Conservation (phyloP, 2,113 vertebrate species). For the Lophotis ruficrista region DNA sequence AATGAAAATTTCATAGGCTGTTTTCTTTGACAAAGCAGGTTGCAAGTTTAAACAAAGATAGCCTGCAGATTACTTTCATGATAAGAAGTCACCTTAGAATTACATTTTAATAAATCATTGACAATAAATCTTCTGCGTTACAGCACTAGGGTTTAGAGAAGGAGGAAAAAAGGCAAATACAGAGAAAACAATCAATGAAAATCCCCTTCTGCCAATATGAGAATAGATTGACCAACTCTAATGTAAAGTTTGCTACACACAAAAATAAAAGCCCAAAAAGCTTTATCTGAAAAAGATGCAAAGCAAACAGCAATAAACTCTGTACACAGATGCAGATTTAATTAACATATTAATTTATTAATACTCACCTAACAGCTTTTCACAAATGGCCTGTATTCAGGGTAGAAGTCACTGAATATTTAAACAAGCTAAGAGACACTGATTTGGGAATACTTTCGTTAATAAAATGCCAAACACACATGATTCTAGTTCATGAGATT, state of each 20-base stretch:
- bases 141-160: slow-evolving; percentile 71
- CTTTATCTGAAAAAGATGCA: slow-evolving; percentile 56
- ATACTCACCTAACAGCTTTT: slow-evolving; percentile 66
- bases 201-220: slow-evolving; percentile 78
- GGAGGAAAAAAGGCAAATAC: slow-evolving; percentile 73
- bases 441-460: slow-evolving; percentile 52
- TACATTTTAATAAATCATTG: slow-evolving; percentile 86
- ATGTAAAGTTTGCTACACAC: slow-evolving; percentile 70
- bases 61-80: slow-evolving; percentile 80
- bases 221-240: slow-evolving; percentile 72
- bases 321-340: slow-evolving; percentile 70
- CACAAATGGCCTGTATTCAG: slow-evolving; percentile 20
- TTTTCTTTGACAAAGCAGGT: slow-evolving; percentile 80
- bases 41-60: slow-evolving; percentile 83
- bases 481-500: background rate
- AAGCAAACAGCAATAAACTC: slow-evolving; percentile 73
- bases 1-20: slow-evolving; percentile 82
- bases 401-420: slow-evolving; percentile 24
- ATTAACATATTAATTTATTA: slow-evolving; percentile 70
- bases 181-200: slow-evolving; percentile 81
- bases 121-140: slow-evolving; percentile 83
- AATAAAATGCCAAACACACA: slow-evolving; percentile 33
- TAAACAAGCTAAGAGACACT: slow-evolving; percentile 20
- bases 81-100: slow-evolving; percentile 82
- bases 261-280: slow-evolving; percentile 54